phyloP scores from a whole-genome alignment of 2,888 invertebrate species.

The Rotaria sp. region DNA sequence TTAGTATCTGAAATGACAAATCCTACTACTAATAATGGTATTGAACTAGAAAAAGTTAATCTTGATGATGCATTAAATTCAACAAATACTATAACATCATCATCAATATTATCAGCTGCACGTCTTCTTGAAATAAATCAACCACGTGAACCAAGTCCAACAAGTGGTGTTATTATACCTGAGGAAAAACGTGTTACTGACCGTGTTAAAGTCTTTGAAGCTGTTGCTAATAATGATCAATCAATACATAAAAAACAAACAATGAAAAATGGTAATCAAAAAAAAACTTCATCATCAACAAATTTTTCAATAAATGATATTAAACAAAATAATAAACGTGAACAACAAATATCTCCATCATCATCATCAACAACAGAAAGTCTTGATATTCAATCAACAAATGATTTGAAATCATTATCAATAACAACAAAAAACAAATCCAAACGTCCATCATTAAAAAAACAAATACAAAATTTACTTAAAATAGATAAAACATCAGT shows the following conservation, averaged over 20 bases:
- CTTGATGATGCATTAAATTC: not conserved
- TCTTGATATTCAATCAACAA: not conserved
- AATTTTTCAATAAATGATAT: not conserved
- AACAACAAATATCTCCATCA: not conserved
- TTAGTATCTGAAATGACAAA: not conserved
- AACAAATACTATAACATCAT: not conserved
- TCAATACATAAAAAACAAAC: not conserved
- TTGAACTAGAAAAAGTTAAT: not conserved
- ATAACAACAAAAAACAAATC: not conserved
- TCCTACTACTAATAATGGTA: not conserved
- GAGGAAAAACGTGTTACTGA: slow-evolving; percentile 1
- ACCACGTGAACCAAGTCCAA: not conserved
- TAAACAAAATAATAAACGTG: not conserved
- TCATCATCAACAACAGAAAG: not conserved
- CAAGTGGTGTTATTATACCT: slow-evolving; percentile 20
- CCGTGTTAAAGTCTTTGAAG: slow-evolving; percentile 18
- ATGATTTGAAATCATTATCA: not conserved
- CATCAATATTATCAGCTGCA: not conserved
- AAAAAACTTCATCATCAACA: not conserved
- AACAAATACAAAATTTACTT: slow-evolving; percentile 27
- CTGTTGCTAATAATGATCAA: slow-evolving; percentile 11
- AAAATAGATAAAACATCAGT: not conserved
- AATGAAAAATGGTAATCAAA: not conserved
- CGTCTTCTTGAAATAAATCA: not conserved
- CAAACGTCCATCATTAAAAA: slow-evolving; percentile 23